Base-by-base conservation (phyloP, 2,888 invertebrate genomes). In the Mesodorylaimus sp. region DNA sequence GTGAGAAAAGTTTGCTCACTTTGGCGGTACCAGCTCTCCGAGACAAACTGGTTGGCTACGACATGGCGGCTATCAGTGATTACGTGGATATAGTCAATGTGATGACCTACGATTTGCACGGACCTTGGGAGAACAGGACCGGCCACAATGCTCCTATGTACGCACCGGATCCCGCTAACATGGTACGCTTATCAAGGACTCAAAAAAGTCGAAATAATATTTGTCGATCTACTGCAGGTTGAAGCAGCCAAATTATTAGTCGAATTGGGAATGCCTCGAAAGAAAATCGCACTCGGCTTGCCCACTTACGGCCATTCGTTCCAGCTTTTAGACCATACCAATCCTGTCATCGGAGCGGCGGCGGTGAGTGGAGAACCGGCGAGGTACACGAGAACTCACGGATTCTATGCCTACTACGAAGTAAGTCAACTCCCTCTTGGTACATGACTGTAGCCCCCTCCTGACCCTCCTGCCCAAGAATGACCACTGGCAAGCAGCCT, bases 301-400 rank as follows among this genome's bases (percentile, higher is more conserved):
- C 60, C 63, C 3, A 55, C 60, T 2, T 63, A 62, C 52, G 63
- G 63, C 2, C 57, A 59, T 23, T 57, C 60, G 13, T 63, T 57
- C 53, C 55, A 52, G 10, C 51, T 63, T 49, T 51, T 50, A n/a
- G 47, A 81, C 68, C 63, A 73, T 0, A 64, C 73, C 13, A 82
- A 82, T 64, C 74, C 77, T 50, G 75, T 72, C 2, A 69, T 83
- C 3, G 76, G 76, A 45, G 79, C 82, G 16, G 83, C 85, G 0
- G 77, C 81, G 0, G 71, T 72, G 5, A 80, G 79, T 1, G 74
- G 73, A 60, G 86, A 86, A 0, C 65, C 71, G 27, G 68, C 80
- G 5, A 50, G 55, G 10, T 60, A 59, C 41, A 58, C 58, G 1
- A 55, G 53, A 29, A 52, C 54, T 3, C 83, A 67, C 38, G 86